Conservation (phyloP, 2,113 vertebrate genomes). For the Albula goreensis region DNA sequence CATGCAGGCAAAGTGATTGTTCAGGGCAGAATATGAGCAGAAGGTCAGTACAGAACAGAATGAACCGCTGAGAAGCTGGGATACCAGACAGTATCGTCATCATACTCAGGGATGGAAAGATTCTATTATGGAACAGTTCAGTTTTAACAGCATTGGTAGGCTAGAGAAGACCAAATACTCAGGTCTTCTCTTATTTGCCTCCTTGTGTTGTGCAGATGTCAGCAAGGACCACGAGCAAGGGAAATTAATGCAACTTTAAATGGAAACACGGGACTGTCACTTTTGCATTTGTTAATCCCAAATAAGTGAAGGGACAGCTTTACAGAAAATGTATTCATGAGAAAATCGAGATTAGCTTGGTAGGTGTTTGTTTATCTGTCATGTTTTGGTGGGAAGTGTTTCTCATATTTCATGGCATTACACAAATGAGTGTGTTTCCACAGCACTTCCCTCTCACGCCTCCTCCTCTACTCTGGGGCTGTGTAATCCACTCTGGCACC, state of each 20-base stretch:
- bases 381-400: not conserved
- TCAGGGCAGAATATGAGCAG: not conserved
- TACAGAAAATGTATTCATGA: not conserved
- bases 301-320: not conserved
- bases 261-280: slow-evolving; percentile 16
- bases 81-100: not conserved
- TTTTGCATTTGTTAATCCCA: not conserved
- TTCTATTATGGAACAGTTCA: not conserved
- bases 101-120: not conserved
- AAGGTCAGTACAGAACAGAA: not conserved
- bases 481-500: slow-evolving; percentile 42
- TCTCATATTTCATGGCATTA: slow-evolving; percentile 2
- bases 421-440: slow-evolving; percentile 9
- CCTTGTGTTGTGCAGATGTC: not conserved
- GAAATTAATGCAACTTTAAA: slow-evolving; percentile 30
- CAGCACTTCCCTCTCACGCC: not conserved
- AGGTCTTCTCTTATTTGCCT: too few relatives aligned
- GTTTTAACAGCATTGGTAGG: not conserved
- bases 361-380: slow-evolving; percentile 7
- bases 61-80: not conserved
- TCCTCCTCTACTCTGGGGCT: slow-evolving; percentile 12
- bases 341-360: not conserved
- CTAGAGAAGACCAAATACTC: not conserved
- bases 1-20: not conserved
- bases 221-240: slow-evolving; percentile 11